Evolutionary conservation across 2,113 vertebrate genomes (phyloP).

Genomic region (Nibea coibor): DNA sequence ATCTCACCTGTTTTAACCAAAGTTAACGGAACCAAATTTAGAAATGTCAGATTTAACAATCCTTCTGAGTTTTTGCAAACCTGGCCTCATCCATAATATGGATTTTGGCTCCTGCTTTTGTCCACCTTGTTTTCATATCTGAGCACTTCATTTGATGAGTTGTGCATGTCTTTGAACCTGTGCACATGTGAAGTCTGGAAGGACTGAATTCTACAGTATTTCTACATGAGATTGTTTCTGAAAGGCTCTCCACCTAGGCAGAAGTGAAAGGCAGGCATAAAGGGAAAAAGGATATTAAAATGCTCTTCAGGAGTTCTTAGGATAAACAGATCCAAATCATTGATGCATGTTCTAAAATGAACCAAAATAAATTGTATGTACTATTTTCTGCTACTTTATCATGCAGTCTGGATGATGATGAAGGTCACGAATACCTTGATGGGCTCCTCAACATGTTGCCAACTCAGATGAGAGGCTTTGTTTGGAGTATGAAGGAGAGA

Average conservation of each 20-base stretch:
- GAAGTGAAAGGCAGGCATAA: background rate
- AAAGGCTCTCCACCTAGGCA: background rate
- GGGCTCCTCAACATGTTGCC: conserved; percentile 29
- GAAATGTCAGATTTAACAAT: too few relatives aligned
- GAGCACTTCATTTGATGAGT: background rate
- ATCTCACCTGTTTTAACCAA: too few relatives aligned
- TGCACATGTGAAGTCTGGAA: background rate
- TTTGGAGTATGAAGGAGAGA: conserved; percentile 23
- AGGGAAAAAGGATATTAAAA: background rate
- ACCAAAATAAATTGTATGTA: conserved; percentile 8
- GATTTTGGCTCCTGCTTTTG: background rate
- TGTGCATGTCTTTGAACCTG: background rate
- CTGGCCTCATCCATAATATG: background rate
- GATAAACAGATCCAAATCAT: background rate
- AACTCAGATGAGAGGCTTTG: conserved; percentile 36
- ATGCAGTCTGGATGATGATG: conserved; percentile 15
- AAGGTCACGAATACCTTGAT: conserved; percentile 43
- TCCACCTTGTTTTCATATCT: background rate
- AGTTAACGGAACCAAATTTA: too few relatives aligned
- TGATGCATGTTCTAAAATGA: conserved; percentile 7
- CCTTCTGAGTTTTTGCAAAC: background rate
- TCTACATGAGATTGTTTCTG: background rate
- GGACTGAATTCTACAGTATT: background rate
- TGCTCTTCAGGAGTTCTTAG: conserved; percentile 6
- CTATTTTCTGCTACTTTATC: conserved; percentile 9